Base-by-base conservation (phyloP, 2,113 vertebrate genomes). In the Rousettus leschenaultii region DNA sequence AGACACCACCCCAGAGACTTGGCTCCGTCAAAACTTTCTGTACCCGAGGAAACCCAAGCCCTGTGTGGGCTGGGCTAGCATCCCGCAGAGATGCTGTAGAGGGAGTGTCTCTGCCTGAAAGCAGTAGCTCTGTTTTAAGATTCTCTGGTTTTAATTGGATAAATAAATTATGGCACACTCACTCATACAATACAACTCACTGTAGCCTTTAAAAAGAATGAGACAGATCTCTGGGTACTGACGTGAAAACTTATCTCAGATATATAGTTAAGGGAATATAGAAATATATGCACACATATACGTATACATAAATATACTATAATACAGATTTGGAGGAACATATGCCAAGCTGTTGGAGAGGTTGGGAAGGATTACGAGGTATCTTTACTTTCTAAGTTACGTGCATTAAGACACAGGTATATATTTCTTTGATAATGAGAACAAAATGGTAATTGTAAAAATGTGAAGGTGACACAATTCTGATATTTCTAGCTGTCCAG, bases 161-260 rank as follows among this genome's bases (percentile, higher is more conserved):
- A 70, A 89, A 85, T 96, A 88, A 92, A 94, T 92, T 28, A 80
- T 22, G 88, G 33, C n/a, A 24, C 11, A 19, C 24, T 79, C 11
- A 19, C 24, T 79, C 68, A 57, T 26, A 63, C 51, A 10, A 9
- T 4, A 10, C 33, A 70, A 45, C 86, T 83, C 73, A 43, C 66
- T 15, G 51, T 9, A 70, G 68, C 63, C 75, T 33, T 75, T 83
- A 48, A n/a, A 57, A 95, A 45, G 74, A 84, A 88, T 4, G 53
- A 48, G 91, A 70, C 22, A 13, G 45, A 85, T 19, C 51, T 90
- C 30, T 79, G 38, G 0, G 33, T n/a, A 28, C 45, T 57, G 73
- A 86, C 61, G 43, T 35, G 55, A 79, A 66, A 66, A 77, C 77
- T 26, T 48, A 45, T 1, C 77, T 59, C 91, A 43, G 91, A 61